phyloP scores from a whole-genome alignment of 2,888 invertebrate species.

The Dasysyrphus tricinctus region DNA sequence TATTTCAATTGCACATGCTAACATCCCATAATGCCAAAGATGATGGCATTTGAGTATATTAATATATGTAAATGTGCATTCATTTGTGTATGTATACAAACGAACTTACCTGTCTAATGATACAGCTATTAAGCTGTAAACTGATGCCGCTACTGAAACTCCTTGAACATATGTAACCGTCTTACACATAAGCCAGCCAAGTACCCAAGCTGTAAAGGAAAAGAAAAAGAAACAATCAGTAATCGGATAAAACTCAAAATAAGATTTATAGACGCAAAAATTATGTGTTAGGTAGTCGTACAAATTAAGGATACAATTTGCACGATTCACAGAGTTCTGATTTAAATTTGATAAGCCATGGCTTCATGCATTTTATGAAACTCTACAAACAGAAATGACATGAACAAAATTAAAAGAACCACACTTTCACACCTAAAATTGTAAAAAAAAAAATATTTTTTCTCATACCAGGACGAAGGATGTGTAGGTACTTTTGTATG shows the following conservation, averaged over 20 bases:
- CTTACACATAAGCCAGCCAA: slow-evolving; percentile 98
- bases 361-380: slow-evolving; percentile 39
- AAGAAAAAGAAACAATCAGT: slow-evolving; percentile 68
- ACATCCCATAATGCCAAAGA: slow-evolving; percentile 53
- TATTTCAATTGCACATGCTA: slow-evolving; percentile 60
- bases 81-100: slow-evolving; percentile 28
- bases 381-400: slow-evolving; percentile 1
- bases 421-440: slow-evolving; percentile 6
- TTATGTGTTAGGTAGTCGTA: slow-evolving; percentile 42
- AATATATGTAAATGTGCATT: background rate
- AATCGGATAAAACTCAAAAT: slow-evolving; percentile 29
- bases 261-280: slow-evolving; percentile 10
- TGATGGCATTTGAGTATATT: slow-evolving; percentile 42
- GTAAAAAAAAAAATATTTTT: slow-evolving; percentile 13
- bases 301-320: slow-evolving; percentile 46
- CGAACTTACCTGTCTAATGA: slow-evolving; percentile 93
- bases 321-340: slow-evolving; percentile 22
- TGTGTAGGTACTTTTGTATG: background rate
- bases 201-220: slow-evolving; percentile 92
- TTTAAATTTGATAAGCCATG: slow-evolving; percentile 27
- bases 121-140: slow-evolving; percentile 97
- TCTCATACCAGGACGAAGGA: background rate
- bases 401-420: slow-evolving; percentile 39
- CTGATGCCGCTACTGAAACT: slow-evolving; percentile 96
- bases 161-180: slow-evolving; percentile 98